These are phyloP conservation scores for Helicoverpa armigera DNA, from an alignment of 1,140 invertebrate species.

Conservation along the genomic window DNA sequence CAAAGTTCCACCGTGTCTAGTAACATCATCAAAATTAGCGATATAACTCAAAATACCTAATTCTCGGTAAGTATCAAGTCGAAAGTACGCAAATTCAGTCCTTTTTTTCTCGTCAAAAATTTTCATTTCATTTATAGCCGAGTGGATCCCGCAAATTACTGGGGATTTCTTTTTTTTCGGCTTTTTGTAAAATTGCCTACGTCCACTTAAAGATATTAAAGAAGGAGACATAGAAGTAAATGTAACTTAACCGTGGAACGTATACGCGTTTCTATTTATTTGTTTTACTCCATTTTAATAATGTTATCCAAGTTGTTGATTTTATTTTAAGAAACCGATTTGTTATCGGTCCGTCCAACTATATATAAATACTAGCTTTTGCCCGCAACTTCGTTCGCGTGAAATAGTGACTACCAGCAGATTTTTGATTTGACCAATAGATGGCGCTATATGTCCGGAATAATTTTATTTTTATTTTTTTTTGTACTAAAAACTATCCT, in stretches of 20 bases:
- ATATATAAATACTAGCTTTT: too few species aligned
- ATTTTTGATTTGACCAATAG: too few species aligned
- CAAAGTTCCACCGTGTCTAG: conserved; percentile 15
- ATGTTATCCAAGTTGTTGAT: not conserved
- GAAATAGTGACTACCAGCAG: too few species aligned
- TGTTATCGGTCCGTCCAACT: too few species aligned
- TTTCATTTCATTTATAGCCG: conserved; percentile 71
- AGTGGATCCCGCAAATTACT: conserved; percentile 71
- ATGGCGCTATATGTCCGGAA: too few species aligned
- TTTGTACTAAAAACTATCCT: too few species aligned
- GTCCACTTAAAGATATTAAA: conserved; percentile 76
- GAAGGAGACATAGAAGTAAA: conserved; percentile 61
- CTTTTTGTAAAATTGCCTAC: conserved; percentile 71
- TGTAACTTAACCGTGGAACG: conserved; percentile 59
- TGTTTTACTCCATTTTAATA: conserved; percentile 16
- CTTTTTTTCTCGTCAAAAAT: conserved; percentile 67
- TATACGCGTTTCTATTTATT: conserved; percentile 50
- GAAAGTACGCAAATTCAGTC: conserved; percentile 57
- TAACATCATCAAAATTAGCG: conserved; percentile 50
- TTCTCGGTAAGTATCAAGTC: conserved; percentile 50
- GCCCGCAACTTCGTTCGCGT: too few species aligned
- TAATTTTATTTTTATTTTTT: too few species aligned
- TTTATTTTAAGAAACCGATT: too few species aligned
- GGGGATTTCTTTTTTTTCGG: conserved; percentile 65
- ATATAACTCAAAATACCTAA: conserved; percentile 52